These are phyloP conservation scores for Augochlorella aurata DNA, from an alignment of 2,888 invertebrate genomes.

Conservation along the genomic window DNA sequence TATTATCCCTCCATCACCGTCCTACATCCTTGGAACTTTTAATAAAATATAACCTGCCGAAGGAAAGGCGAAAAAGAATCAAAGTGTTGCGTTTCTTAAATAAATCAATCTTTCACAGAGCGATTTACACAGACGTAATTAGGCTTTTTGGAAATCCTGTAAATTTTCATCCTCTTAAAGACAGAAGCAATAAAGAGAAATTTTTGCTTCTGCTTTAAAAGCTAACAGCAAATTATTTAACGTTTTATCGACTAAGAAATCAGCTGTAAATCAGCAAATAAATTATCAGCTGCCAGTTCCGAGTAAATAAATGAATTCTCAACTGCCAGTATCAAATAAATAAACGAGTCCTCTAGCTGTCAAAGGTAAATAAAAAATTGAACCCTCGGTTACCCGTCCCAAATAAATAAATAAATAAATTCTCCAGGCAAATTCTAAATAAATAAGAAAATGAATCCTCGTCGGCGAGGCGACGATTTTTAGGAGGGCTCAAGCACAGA, in stretches of 20 bases:
- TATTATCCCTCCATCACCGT: background rate
- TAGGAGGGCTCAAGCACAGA: background rate
- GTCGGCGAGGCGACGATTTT: background rate
- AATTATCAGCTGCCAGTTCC: too few species aligned
- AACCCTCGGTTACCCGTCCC: too few species aligned
- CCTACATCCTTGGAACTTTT: background rate
- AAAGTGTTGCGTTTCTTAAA: background rate
- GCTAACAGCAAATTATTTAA: background rate
- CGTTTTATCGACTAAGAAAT: too few species aligned
- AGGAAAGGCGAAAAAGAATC: background rate
- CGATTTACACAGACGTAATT: background rate
- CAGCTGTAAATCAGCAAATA: too few species aligned
- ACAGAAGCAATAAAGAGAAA: background rate
- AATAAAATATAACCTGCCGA: background rate
- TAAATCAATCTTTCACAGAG: background rate
- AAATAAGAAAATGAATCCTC: too few species aligned
- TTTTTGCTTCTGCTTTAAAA: background rate
- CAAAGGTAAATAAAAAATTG: too few species aligned
- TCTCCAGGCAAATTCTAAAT: too few species aligned
- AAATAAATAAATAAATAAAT: too few species aligned
- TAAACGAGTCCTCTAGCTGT: too few species aligned
- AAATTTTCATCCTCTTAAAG: background rate
- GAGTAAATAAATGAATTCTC: too few species aligned
- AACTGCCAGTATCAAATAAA: too few species aligned
- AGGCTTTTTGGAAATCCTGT: fast-evolving